Evolutionary conservation across 2,888 invertebrate species (phyloP), one percentile per base, ranked within the genome.

Genomic region (Unio delphinus): DNA sequence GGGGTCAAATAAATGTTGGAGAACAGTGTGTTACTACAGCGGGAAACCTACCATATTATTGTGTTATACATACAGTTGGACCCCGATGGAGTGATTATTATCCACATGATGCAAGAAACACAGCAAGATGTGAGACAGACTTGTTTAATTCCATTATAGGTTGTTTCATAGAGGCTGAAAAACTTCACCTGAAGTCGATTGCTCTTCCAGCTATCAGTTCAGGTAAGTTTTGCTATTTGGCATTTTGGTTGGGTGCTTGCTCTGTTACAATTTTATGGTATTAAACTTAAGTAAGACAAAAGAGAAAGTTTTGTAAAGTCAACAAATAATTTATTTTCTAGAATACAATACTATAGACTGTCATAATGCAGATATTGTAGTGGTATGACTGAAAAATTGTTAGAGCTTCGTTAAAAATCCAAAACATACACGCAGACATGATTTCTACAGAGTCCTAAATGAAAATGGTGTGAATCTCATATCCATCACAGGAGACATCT

Each of bases 171-270:
- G 58, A 69, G 55, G 71, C 71, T 28, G 55, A 66, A 18, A 55
- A 73, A 3, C 66, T 58, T 28, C 56, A 18, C 28, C 30, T 75
- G 59, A 64, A 68, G 20, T 69, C 70, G 3, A 30, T 75, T 28
- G 71, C 71, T 34, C 66, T 77, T 34, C 77, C 77, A 55, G 72
- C 75, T 64, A 70, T 77, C 30, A 77, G 77, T 57, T 65, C 77
- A 71, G 77, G 77, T 77, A 68, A 57, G 30, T 11, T 60, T n/a
- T 17, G 23, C 5, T 60, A 15, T 28, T 60, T 60, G 5, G 4
- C 28, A 15, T 18, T 17, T 17, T 60, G 17, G 5, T 59, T 59
- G 4, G 17, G 26, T 20, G 15, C 28, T 6, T 23, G 6, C 18
- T 61, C 61, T 55, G 17, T 34, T 34, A 34, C 34, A 34, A 34